Percentiles rank a stretch among this genome's conserved stretches.
Evolutionary conservation across 2,888 invertebrate species (phyloP).

Genomic region (Crematogaster levior): DNA sequence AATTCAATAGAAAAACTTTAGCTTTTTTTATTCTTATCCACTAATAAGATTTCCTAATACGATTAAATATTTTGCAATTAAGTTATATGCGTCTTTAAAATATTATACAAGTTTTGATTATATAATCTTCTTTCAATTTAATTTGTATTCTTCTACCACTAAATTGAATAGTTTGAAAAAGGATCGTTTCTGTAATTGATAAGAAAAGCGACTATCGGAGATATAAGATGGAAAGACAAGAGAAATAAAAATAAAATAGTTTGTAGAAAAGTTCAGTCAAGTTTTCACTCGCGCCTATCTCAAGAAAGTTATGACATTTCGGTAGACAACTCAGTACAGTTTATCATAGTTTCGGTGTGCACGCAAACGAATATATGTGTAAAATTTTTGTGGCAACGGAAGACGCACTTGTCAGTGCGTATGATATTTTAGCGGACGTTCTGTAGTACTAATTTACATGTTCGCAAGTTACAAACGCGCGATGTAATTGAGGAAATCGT

Average conservation of each 20-base stretch:
- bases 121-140: background rate
- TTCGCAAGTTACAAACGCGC: background rate
- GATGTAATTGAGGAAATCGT: conserved; percentile 35
- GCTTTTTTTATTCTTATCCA: background rate
- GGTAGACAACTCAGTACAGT: conserved; percentile 15
- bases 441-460: conserved; percentile 10
- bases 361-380: background rate
- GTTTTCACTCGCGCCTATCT: conserved; percentile 22
- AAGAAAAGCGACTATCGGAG: background rate
- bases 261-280: background rate
- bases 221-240: background rate
- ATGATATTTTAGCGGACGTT: conserved; percentile 17
- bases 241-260: background rate
- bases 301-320: conserved; percentile 31
- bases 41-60: background rate
- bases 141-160: background rate
- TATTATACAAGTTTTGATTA: background rate
- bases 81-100: background rate
- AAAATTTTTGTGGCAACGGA: conserved; percentile 24
- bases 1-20: background rate
- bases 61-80: background rate
- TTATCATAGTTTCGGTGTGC: conserved; percentile 2
- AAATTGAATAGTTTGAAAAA: background rate
- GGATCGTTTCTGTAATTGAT: background rate
- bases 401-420: conserved; percentile 20